Base-by-base conservation (phyloP, 2,888 invertebrate genomes). In the Colletes collaris region DNA sequence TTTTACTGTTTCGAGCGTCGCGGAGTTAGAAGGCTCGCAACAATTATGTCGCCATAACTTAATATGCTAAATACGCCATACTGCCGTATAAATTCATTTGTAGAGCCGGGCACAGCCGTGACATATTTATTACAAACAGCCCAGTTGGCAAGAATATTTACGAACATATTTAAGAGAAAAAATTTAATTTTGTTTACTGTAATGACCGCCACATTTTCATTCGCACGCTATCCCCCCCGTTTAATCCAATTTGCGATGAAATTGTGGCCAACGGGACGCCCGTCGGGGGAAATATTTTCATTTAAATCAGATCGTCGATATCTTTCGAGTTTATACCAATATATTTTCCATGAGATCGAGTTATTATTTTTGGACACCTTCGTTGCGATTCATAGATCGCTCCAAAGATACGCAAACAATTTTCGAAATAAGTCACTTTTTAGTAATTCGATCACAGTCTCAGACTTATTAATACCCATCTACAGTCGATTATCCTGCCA, bases 191-290 rank as follows among this genome's bases (percentile, higher is more conserved):
- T 60, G 60, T 62, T 76, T 62, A 49, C 44, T 59, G 62, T 64
- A 68, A 77, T 77, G 52, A 52, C 46, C 63, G 40, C 64, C 63
- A 37, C 40, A 49, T 71, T 65, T 58, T 55, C 37, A 11, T 37
- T 44, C 52, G 35, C 10, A 35, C 53, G 35, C n/a, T 52, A 59
- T 50, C 10, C 55, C 8, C 8, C 35, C 49, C 58, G 67, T 52
- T 79, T 79, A 76, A 79, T 79, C 44, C 78, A 66, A 70, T 75
- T 62, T 62, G 55, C 66, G 53, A 70, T 46, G 65, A 40, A 40
- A 70, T 62, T 37, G 60, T 35, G 53, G 46, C 59, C 16, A 13
- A 35, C 60, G 58, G 19, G 37, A 35, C n/a, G 63, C 50, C 53
- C 68, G 74, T 46, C 52, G 44, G 27, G 37, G 62, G 46, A 70